Evolutionary conservation across 2,113 vertebrate genomes (phyloP).

Genomic region (Raja brachyura): DNA sequence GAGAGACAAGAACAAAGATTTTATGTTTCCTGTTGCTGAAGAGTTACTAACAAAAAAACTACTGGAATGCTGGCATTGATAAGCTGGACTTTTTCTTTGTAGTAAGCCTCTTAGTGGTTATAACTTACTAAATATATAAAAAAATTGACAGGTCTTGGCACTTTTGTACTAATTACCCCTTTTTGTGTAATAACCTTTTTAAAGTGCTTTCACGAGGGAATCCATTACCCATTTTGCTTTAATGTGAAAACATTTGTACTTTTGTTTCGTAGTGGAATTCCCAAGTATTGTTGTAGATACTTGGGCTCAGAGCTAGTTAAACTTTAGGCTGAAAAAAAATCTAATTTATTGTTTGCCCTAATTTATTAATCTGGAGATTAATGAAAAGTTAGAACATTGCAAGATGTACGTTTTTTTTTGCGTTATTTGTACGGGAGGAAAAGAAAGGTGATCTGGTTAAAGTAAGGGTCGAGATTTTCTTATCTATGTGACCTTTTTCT

Average conservation of each 20-base stretch:
- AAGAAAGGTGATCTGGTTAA: slow-evolving; percentile 55
- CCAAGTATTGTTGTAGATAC: slow-evolving; percentile 95
- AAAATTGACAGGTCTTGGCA: slow-evolving; percentile 67
- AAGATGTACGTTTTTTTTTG: slow-evolving; percentile 59
- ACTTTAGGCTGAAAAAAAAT: slow-evolving; percentile 66
- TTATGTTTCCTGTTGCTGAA: slow-evolving; percentile 5
- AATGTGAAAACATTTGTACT: slow-evolving; percentile 72
- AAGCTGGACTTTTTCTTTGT: slow-evolving; percentile 69
- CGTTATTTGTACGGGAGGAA: slow-evolving; percentile 69
- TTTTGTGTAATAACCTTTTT: slow-evolving; percentile 39
- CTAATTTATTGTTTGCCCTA: slow-evolving; percentile 91
- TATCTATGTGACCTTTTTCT: neutral
- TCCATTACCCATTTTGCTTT: slow-evolving; percentile 69
- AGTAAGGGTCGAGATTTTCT: slow-evolving; percentile 67
- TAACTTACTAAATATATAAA: slow-evolving; percentile 47
- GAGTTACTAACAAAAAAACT: slow-evolving; percentile 51
- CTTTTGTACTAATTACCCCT: slow-evolving; percentile 64
- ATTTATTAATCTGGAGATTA: slow-evolving; percentile 80
- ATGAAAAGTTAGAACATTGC: slow-evolving; percentile 50
- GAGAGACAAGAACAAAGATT: neutral
- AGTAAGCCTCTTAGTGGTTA: slow-evolving; percentile 64
- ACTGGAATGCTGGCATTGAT: slow-evolving; percentile 72
- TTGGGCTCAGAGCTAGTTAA: slow-evolving; percentile 76
- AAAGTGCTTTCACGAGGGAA: slow-evolving; percentile 70
- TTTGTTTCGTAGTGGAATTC: slow-evolving; percentile 74